phyloP scores from a whole-genome alignment of 1,140 invertebrate species.

The Saccostrea cuccullata region DNA sequence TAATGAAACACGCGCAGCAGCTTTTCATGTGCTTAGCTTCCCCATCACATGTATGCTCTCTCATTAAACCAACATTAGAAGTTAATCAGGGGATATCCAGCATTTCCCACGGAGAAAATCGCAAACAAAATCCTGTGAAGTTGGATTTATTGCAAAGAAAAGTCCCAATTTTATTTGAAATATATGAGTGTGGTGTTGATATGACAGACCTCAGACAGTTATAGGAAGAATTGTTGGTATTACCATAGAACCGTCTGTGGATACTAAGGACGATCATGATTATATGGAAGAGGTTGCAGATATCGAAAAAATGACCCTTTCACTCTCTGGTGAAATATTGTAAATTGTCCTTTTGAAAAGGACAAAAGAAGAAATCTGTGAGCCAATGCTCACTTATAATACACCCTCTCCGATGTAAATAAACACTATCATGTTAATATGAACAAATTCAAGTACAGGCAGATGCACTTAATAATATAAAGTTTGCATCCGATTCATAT shows the following conservation, averaged over 20 bases:
- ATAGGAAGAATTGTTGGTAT: constrained; percentile 22
- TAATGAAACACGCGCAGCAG: background rate
- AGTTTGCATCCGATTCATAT: no score
- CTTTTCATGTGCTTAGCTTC: constrained; percentile 16
- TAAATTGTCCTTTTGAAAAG: background rate
- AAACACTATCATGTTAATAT: no score
- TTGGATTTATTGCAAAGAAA: constrained; percentile 39
- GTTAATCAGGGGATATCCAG: background rate
- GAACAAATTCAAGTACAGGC: no score
- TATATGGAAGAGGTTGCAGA: no score
- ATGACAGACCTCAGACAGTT: constrained; percentile 12
- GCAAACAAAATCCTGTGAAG: constrained; percentile 15
- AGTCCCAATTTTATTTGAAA: constrained; percentile 41
- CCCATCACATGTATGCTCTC: constrained; percentile 43
- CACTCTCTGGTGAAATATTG: constrained; percentile 14
- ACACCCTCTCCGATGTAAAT: no score
- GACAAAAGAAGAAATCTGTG: no score
- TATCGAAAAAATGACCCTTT: constrained; percentile 38
- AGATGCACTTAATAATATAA: no score
- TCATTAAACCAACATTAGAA: constrained; percentile 17
- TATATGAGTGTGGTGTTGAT: constrained; percentile 8
- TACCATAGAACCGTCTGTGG: constrained; percentile 30
- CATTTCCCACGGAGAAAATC: constrained; percentile 23
- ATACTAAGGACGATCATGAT: background rate
- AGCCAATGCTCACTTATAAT: no score